Conservation (phyloP, 2,888 invertebrate genomes). For the Abrostola triplasia region DNA sequence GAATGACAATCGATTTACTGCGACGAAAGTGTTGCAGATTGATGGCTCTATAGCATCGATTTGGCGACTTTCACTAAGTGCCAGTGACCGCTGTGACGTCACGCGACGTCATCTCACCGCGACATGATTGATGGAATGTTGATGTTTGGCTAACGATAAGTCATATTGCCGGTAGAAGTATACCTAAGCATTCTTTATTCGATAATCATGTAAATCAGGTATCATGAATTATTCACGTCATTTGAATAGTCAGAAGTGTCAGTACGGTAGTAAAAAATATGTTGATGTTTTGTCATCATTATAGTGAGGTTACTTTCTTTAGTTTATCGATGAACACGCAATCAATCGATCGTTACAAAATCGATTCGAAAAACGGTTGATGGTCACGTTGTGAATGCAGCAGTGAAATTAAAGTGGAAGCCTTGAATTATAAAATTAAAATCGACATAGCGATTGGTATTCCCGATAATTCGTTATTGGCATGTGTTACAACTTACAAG, state of each 20-base stretch:
- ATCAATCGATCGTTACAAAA: conserved; percentile 46
- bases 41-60: conserved; percentile 69
- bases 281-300: conserved; percentile 36
- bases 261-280: conserved; percentile 15
- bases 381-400: conserved; percentile 52
- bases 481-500: conserved; percentile 33
- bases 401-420: conserved; percentile 51
- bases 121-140: conserved; percentile 43
- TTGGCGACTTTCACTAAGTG: conserved; percentile 80
- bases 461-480: conserved; percentile 55
- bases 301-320: conserved; percentile 43
- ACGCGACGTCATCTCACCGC: conserved; percentile 55
- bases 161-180: conserved; percentile 12
- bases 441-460: conserved; percentile 55
- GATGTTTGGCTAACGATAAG: conserved; percentile 29
- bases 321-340: conserved; percentile 44
- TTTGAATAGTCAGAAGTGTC: conserved; percentile 21
- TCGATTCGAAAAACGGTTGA: conserved; percentile 41
- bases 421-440: conserved; percentile 57
- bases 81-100: conserved; percentile 69
- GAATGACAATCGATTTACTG: conserved; percentile 81
- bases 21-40: conserved; percentile 83
- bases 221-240: conserved; percentile 40
- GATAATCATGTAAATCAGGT: conserved; percentile 29
- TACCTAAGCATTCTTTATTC: conserved; percentile 19